These are phyloP conservation scores for Rhea americana DNA, from an alignment of 2,113 vertebrate genomes.

Conservation along the genomic window DNA sequence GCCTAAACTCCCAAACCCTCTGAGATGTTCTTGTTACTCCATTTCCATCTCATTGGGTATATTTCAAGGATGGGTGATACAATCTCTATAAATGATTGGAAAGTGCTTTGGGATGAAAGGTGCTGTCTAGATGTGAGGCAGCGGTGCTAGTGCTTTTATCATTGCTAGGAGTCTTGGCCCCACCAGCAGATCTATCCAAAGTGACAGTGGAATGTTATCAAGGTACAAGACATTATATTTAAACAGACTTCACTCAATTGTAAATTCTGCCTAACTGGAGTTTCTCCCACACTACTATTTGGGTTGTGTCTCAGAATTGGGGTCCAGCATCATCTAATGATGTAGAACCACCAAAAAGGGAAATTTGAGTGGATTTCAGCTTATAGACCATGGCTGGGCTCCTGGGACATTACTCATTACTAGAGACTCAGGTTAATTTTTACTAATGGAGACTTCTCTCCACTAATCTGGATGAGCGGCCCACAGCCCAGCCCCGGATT, in stretches of 20 bases:
- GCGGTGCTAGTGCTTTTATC: neutral
- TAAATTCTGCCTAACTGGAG: neutral
- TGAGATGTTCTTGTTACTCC: neutral
- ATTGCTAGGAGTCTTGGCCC: neutral
- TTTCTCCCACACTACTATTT: neutral
- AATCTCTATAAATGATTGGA: neutral
- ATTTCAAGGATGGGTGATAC: neutral
- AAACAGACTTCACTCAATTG: neutral
- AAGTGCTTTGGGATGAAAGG: neutral
- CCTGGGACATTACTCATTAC: no score
- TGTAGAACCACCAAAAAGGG: neutral
- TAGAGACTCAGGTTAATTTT: neutral
- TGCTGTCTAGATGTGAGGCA: neutral
- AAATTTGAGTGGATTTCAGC: neutral
- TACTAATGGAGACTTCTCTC: accelerated
- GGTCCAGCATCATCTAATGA: neutral
- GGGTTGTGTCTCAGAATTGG: no score
- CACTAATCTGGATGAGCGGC: neutral
- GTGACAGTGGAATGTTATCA: accelerated
- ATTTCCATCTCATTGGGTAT: neutral
- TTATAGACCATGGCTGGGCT: accelerated
- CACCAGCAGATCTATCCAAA: neutral
- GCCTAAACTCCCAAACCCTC: neutral
- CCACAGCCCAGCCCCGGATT: neutral
- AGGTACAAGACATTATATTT: accelerated